Evolutionary conservation across 2,888 invertebrate genomes (phyloP), one percentile per base, ranked within the genome.

Genomic region (Eupithecia centaureata): DNA sequence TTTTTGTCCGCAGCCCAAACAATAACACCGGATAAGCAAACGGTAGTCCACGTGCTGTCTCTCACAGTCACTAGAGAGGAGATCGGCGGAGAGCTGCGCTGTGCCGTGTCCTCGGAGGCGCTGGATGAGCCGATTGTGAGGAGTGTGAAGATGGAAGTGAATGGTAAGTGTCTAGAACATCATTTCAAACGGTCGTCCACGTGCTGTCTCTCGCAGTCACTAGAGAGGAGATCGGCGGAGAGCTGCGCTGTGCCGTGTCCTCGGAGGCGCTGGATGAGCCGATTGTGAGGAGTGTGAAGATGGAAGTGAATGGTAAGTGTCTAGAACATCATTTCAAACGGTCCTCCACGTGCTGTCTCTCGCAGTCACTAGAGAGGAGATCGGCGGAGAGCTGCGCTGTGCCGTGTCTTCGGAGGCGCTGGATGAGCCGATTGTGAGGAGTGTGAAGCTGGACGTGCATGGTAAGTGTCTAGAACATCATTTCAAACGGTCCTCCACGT

Each of bases 281-380:
- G 4, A 93, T 96, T 67, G 89, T 94, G 18, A 94, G 94, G 71
- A 93, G 91, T 82, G 89, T 97, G 70, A 94, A 94, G 71, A 92
- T 96, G 32, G 96, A 97, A 81, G 96, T 97, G 52, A 94, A 96
- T 87, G 96, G 97, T 97, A 86, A 94, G 95, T 91, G 32, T 47
- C 10, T 22, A 47, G 22, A 7, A 7, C 10, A 33, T 5, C 33
- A n/a, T n/a, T n/a, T n/a, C 75, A 82, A 0, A 88, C 91, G 0
- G 89, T 93, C 30, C 84, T 86, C 5, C 85, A 90, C 33, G 79
- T 85, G 1, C 78, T 93, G 1, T 84, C 94, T 35, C 87, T 97
- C 74, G 95, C 94, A 7, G 94, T 97, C 73, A 94, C 95, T 0
- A 93, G 97, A 27, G 95, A 94, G 38, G 97, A 97, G 89, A 88